phyloP scores from a whole-genome alignment of 2,888 invertebrate genomes.

The Balanococcus diminutus region DNA sequence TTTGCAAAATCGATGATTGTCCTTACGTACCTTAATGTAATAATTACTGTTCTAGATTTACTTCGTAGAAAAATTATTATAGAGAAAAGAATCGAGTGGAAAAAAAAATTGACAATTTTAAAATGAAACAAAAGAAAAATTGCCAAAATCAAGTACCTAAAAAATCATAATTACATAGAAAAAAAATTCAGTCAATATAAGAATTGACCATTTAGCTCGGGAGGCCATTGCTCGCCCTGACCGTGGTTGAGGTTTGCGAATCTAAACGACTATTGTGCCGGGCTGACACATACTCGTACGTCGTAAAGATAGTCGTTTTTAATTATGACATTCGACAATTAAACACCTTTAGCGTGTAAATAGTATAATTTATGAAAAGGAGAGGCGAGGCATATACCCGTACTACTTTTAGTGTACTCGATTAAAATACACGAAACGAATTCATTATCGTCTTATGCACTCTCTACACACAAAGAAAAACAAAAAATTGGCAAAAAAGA shows the following conservation, averaged over 20 bases:
- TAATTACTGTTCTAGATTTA: too few species aligned
- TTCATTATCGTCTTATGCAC: neutral
- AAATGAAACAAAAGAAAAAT: too few species aligned
- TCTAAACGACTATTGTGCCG: neutral
- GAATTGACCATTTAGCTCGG: too few species aligned
- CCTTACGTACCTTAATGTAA: too few species aligned
- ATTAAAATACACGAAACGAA: neutral
- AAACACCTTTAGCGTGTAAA: neutral
- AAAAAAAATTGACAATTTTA: too few species aligned
- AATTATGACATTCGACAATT: neutral
- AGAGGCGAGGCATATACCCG: neutral
- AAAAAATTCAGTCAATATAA: too few species aligned
- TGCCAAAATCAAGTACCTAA: too few species aligned
- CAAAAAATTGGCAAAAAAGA: neutral
- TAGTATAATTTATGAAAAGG: neutral
- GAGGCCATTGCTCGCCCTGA: too few species aligned
- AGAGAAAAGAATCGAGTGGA: too few species aligned
- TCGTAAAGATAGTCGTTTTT: neutral
- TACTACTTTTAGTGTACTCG: neutral
- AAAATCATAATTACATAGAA: too few species aligned
- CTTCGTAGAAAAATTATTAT: too few species aligned
- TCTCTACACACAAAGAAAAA: neutral
- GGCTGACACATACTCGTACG: neutral
- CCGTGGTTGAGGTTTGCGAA: neutral
- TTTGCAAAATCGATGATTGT: too few species aligned